Conservation (phyloP, 1,140 invertebrate genomes). For the Brachionus manjavacas region DNA sequence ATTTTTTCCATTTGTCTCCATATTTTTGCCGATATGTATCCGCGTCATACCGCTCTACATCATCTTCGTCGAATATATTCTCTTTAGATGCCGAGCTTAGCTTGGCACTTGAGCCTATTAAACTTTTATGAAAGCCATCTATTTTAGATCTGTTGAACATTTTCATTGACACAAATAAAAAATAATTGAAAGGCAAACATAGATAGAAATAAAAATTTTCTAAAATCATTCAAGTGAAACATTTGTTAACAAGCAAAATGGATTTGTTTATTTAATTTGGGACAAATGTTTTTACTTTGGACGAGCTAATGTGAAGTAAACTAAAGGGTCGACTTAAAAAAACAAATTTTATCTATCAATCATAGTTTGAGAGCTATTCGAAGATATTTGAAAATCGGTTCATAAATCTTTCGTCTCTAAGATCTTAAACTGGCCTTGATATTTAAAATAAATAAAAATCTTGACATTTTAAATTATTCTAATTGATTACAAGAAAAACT, state of each 20-base stretch:
- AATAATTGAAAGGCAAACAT: background rate
- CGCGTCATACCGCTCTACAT: constrained; percentile 16
- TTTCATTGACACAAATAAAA: background rate
- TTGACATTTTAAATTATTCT: background rate
- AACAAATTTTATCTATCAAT: background rate
- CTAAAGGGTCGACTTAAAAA: background rate
- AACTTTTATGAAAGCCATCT: background rate
- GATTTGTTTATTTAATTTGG: background rate
- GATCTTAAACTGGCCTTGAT: background rate
- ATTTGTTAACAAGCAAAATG: background rate
- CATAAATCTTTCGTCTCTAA: background rate
- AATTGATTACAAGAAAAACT: background rate
- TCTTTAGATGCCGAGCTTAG: background rate
- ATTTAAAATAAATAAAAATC: background rate
- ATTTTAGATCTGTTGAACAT: constrained; percentile 5
- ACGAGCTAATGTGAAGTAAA: background rate
- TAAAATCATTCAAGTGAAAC: background rate
- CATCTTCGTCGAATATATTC: constrained; percentile 37
- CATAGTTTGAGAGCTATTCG: background rate
- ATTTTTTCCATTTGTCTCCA: constrained; percentile 39
- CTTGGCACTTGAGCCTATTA: background rate
- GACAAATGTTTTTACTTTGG: background rate
- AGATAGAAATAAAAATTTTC: background rate
- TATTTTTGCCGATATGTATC: constrained; percentile 23
- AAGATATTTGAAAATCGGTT: background rate